Evolutionary conservation across 2,797 vertebrate species (phyloP).

Genomic region (Syngnathus acus): DNA sequence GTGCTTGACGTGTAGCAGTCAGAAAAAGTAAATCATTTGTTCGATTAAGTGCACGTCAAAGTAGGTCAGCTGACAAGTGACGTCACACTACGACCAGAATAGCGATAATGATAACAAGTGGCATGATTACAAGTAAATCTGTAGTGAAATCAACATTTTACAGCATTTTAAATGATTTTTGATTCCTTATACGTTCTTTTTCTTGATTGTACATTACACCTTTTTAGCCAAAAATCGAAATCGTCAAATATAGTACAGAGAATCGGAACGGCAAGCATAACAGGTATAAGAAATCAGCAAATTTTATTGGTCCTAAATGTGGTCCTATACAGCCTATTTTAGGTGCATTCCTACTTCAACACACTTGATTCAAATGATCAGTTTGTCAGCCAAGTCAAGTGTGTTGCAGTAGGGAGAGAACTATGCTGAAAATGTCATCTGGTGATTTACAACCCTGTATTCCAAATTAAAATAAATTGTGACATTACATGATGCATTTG

Average conservation of each 20-base stretch:
- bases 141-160: not conserved
- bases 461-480: too few relatives aligned
- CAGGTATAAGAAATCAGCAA: not conserved
- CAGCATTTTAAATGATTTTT: not conserved
- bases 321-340: too few relatives aligned
- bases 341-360: too few relatives aligned
- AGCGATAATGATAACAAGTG: not conserved
- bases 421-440: not conserved
- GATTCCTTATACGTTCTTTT: not conserved
- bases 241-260: too few relatives aligned
- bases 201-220: too few relatives aligned
- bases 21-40: not conserved
- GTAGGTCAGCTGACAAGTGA: slow-evolving; percentile 1
- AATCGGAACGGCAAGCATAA: not conserved
- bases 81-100: not conserved
- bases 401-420: too few relatives aligned
- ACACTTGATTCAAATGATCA: too few relatives aligned
- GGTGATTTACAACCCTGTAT: not conserved
- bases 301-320: not conserved
- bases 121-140: not conserved
- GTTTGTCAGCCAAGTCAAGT: too few relatives aligned
- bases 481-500: not conserved
- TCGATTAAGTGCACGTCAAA: not conserved
- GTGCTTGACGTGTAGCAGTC: not conserved
- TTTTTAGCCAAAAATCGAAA: too few relatives aligned